Evolutionary conservation across 2,888 invertebrate genomes (phyloP), one percentile per base, ranked within the genome.

Genomic region (Trissonchulus latispiculum): DNA sequence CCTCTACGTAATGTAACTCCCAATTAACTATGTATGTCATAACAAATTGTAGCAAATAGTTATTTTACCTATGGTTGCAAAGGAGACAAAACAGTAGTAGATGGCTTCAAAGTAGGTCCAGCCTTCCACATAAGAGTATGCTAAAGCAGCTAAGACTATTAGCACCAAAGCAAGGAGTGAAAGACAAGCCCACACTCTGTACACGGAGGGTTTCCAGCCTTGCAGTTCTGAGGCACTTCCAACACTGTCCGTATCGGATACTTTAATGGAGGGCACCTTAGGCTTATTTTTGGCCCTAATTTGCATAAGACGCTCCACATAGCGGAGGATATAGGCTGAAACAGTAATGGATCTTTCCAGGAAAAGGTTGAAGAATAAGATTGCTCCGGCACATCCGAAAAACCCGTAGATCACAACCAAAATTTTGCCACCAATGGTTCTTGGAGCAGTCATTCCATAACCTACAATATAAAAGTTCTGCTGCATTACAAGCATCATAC

Each of bases 291-390:
- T 8, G 69, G 32, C 15, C 35, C 69, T 18, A 69, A 8, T 33
- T 35, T n/a, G n/a, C n/a, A n/a, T n/a, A n/a, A n/a, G n/a, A n/a
- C n/a, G n/a, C n/a, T n/a, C n/a, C n/a, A n/a, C n/a, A n/a, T n/a
- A 84, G 75, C 88, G 82, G 36, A 88, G 85, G 15, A 8, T n/a
- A 83, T 86, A 87, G 31, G 89, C 88, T 68, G 89, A 84, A 76
- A 88, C 86, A 28, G 89, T 89, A 78, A 89, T 88, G 77, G 89
- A 87, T 70, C 89, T 82, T 79, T 89, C 89, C 72, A 89, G 84
- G 80, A 89, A 89, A 35, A 89, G 84, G 79, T 89, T 89, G 84
- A 89, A 89, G 83, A 89, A 89, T 3, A 89, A 81, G 75, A 89
- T 88, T 73, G 85, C 86, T 36, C 86, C 88, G 36, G 89, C 88